Conservation (phyloP, 2,797 vertebrate species). For the Eulemur rubriventer region DNA sequence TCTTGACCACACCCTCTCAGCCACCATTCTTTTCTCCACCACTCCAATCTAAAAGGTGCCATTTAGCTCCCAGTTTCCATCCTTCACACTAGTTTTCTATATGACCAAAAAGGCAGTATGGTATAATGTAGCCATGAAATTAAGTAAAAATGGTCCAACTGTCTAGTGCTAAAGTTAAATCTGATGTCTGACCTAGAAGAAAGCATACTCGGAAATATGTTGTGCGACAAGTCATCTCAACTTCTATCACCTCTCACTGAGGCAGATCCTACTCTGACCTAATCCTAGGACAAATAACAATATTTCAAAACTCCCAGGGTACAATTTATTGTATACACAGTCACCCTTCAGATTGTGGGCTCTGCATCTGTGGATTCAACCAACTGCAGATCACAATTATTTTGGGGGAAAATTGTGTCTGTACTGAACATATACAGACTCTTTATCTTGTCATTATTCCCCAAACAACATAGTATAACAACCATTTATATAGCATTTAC, state of each 20-base stretch:
- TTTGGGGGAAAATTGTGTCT: background rate
- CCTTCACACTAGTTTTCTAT: background rate
- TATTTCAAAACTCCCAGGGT: background rate
- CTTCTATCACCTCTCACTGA: background rate
- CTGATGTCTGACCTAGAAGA: background rate
- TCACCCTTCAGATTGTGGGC: background rate
- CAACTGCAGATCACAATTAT: background rate
- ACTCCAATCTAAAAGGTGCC: background rate
- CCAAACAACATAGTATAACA: background rate
- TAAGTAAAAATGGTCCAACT: background rate
- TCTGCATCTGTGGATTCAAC: background rate
- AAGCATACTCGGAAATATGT: background rate
- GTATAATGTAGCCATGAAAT: background rate
- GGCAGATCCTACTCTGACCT: background rate
- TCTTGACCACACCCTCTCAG: background rate
- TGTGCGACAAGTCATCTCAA: background rate
- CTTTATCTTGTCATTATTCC: background rate
- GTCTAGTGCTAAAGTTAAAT: background rate
- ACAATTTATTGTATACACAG: background rate
- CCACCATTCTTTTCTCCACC: background rate
- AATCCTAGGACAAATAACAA: background rate
- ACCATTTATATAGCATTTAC: background rate
- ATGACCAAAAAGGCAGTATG: background rate
- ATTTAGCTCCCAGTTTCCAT: background rate
- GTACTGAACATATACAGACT: background rate